Conservation (phyloP, 2,888 invertebrate species). For the Pseudoips prasinana region DNA sequence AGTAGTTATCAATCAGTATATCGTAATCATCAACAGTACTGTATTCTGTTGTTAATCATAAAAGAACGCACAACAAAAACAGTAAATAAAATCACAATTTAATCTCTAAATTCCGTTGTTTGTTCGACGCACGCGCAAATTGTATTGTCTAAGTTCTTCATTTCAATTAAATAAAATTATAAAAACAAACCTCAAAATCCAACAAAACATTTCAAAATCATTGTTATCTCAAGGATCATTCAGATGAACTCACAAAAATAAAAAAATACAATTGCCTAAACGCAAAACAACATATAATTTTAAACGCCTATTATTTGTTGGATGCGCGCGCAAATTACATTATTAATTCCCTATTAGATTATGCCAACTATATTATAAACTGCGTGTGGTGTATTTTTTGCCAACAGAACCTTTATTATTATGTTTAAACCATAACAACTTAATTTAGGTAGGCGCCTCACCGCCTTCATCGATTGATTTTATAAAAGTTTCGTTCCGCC, state of each 20-base stretch:
- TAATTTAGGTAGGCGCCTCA: conserved; percentile 74
- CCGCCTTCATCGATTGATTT: conserved; percentile 76
- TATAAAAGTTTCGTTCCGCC: conserved; percentile 71
- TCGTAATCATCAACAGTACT: no score
- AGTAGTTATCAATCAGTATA: no score
- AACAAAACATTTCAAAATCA: background rate
- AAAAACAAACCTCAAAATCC: background rate
- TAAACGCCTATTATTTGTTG: conserved; percentile 52
- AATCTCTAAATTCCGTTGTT: no score
- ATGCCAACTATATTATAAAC: conserved; percentile 61
- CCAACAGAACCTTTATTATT: conserved; percentile 65
- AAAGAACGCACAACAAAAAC: no score
- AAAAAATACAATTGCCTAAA: conserved; percentile 32
- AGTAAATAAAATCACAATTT: no score
- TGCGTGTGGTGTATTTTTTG: conserved; percentile 74
- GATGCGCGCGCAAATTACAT: conserved; percentile 58
- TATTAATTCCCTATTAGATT: conserved; percentile 65
- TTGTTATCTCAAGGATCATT: conserved; percentile 1
- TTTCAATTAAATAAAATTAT: background rate
- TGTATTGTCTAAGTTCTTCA: no score
- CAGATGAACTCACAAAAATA: conserved; percentile 33
- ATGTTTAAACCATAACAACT: conserved; percentile 74
- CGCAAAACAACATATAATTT: conserved; percentile 41
- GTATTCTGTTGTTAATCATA: no score
- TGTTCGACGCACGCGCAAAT: no score